A percentile compares a stretch with the other conserved stretches of the same genome.
Evolutionary conservation across 2,113 vertebrate genomes (phyloP).

Genomic region (Hyperopisus bebe): DNA sequence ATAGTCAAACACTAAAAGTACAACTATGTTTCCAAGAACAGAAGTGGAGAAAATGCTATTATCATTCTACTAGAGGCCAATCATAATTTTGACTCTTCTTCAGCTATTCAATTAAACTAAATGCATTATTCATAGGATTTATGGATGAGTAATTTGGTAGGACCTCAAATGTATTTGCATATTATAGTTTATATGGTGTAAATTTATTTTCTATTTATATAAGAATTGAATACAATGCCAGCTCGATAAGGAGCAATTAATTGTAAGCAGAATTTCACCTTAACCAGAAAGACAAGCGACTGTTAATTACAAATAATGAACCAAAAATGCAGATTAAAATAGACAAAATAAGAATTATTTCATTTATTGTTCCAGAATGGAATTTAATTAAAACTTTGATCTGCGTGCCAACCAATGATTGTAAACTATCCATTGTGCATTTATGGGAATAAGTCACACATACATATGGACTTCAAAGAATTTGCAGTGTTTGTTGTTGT

Average conservation of each 20-base stretch:
- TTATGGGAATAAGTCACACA: neutral
- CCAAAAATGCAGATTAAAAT: neutral
- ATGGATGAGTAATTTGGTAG: conserved; percentile 12
- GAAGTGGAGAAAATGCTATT: neutral
- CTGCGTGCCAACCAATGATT: neutral
- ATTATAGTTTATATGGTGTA: conserved; percentile 8
- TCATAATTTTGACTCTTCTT: conserved; percentile 10
- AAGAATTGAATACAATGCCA: conserved; percentile 4
- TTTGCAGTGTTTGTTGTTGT: neutral
- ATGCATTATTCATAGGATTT: conserved; percentile 9
- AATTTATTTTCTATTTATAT: conserved; percentile 17
- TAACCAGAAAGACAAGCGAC: neutral
- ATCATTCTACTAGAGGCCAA: conserved; percentile 7
- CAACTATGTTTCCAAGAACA: neutral
- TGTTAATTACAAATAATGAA: conserved; percentile 11
- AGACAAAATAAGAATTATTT: conserved; percentile 6
- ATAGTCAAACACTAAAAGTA: neutral
- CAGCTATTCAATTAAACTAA: conserved; percentile 8
- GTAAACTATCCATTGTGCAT: neutral
- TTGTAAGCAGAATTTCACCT: conserved; percentile 9
- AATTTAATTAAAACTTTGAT: conserved; percentile 13
- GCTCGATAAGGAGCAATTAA: conserved; percentile 1
- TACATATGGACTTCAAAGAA: neutral
- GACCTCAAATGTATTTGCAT: conserved; percentile 6
- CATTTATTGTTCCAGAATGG: neutral